Percentiles rank a stretch among this genome's conserved stretches.
These are phyloP conservation scores for Amphipyra berbera DNA, from an alignment of 2,888 invertebrate species.

Conservation along the genomic window DNA sequence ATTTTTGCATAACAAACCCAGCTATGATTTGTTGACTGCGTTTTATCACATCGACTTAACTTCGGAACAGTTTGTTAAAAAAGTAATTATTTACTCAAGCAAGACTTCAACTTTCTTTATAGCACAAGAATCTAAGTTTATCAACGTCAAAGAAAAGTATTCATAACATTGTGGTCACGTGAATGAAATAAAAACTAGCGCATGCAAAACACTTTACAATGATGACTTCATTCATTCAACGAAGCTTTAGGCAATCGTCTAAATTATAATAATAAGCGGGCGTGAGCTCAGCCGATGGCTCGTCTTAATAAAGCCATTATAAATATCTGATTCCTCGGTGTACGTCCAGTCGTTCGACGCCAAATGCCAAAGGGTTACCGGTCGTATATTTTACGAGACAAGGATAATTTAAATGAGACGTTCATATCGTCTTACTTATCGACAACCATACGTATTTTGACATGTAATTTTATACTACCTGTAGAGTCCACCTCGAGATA, in stretches of 20 bases:
- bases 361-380: conserved; percentile 83
- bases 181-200: conserved; percentile 49
- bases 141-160: conserved; percentile 30
- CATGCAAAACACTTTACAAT: conserved; percentile 58
- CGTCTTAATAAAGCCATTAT: conserved; percentile 89
- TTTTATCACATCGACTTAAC: conserved; percentile 71
- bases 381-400: conserved; percentile 71
- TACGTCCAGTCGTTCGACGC: conserved; percentile 76
- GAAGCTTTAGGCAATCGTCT: conserved; percentile 88
- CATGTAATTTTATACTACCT: conserved; percentile 52
- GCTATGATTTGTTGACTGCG: conserved; percentile 78
- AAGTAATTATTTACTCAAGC: conserved; percentile 51
- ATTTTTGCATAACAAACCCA: conserved; percentile 87
- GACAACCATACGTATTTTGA: conserved; percentile 59
- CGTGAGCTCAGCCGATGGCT: conserved; percentile 83
- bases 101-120: conserved; percentile 35
- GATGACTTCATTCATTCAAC: conserved; percentile 86
- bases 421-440: conserved; percentile 64
- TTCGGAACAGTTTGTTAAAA: conserved; percentile 63
- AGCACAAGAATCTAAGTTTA: conserved; percentile 29
- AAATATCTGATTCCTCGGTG: conserved; percentile 85
- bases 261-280: conserved; percentile 90
- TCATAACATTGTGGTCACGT: conserved; percentile 30
- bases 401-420: conserved; percentile 70
- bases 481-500: conserved; percentile 19